These are phyloP conservation scores for Oscheius sp. DNA, from an alignment of 1,140 invertebrate species.

Conservation along the genomic window DNA sequence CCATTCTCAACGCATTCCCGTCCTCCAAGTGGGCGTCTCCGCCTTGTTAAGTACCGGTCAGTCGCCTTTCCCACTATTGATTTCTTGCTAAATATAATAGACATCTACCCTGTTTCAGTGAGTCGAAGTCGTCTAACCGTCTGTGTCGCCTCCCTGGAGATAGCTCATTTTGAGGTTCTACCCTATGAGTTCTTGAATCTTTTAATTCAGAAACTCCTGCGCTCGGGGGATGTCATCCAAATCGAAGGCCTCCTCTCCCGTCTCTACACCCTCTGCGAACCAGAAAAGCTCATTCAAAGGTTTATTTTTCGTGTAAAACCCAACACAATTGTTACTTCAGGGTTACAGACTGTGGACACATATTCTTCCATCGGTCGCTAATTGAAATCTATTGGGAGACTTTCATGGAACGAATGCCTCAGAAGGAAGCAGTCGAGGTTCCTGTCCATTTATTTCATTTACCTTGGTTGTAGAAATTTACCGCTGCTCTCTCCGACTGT, in stretches of 20 bases:
- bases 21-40: background rate
- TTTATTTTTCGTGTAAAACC: too few species aligned
- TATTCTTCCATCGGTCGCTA: slow-evolving; percentile 8
- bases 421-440: background rate
- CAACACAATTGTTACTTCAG: background rate
- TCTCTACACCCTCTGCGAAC: background rate
- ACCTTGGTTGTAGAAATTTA: background rate
- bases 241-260: slow-evolving; percentile 4
- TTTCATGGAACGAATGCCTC: background rate
- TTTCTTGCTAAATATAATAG: too few species aligned
- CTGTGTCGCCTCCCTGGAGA: background rate
- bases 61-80: background rate
- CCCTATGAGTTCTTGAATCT: too few species aligned
- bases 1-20: background rate
- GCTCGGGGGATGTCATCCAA: background rate
- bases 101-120: too few species aligned
- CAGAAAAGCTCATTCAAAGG: background rate
- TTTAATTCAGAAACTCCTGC: background rate
- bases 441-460: background rate
- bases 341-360: slow-evolving; percentile 6
- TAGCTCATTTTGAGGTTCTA: background rate
- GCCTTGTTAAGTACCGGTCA: background rate
- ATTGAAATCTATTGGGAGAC: slow-evolving; percentile 9
- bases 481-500: background rate
- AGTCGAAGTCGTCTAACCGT: background rate